phyloP scores from a whole-genome alignment of 2,113 vertebrate genomes.

The Pogona vitticeps region DNA sequence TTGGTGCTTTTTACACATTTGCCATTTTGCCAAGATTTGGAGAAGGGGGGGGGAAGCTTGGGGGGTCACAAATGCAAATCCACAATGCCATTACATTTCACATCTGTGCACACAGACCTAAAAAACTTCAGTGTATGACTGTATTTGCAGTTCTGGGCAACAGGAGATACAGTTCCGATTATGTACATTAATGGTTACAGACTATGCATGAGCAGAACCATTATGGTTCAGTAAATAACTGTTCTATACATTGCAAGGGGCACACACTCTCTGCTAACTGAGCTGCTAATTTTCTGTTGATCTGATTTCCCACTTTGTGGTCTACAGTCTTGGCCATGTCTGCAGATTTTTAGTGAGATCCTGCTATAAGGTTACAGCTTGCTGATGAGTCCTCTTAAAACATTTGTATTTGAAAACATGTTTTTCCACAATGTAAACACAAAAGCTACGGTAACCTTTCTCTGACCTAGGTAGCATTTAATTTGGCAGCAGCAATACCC shows the following conservation, averaged over 20 bases:
- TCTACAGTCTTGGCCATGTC: not conserved
- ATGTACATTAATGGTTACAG: not conserved
- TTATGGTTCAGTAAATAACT: not conserved
- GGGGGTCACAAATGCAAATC: not conserved
- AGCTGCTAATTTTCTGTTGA: too few species aligned
- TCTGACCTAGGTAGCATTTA: too few species aligned
- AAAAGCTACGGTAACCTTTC: too few species aligned
- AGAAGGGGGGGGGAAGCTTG: not conserved
- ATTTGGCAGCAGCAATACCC: too few species aligned
- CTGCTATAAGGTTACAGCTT: too few species aligned
- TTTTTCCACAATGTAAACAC: too few species aligned
- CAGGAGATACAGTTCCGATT: not conserved
- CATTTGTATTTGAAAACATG: too few species aligned
- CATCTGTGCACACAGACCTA: not conserved
- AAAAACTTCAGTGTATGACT: not conserved
- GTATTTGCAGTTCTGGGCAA: not conserved
- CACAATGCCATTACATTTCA: not conserved
- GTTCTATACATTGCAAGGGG: not conserved
- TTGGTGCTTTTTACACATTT: slow-evolving; percentile 30
- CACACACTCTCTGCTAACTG: not conserved
- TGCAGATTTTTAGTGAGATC: not conserved
- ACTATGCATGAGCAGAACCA: not conserved
- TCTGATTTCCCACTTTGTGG: not conserved
- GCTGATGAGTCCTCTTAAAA: too few species aligned
- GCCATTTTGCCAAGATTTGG: not conserved